phyloP scores from a whole-genome alignment of 2,113 vertebrate genomes.

The Etheostoma spectabile region DNA sequence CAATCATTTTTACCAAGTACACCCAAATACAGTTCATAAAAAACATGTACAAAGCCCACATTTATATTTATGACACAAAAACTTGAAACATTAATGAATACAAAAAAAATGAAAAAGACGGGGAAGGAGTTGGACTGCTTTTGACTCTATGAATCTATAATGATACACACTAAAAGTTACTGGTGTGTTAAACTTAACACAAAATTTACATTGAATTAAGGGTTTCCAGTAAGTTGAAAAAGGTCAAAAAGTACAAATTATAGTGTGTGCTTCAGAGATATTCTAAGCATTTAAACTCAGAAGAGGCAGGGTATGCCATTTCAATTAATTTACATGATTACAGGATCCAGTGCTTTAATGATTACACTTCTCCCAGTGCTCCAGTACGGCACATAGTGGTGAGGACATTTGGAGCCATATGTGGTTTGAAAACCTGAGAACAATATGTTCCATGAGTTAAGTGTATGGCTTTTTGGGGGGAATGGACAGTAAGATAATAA shows the following conservation, averaged over 20 bases:
- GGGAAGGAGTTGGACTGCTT: conserved; percentile 4
- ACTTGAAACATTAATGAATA: neutral
- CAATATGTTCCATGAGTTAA: conserved; percentile 42
- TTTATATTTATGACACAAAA: conserved; percentile 38
- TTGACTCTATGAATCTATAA: conserved; percentile 27
- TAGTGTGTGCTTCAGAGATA: conserved; percentile 15
- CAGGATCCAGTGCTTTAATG: conserved; percentile 34
- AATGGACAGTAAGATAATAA: conserved; percentile 34
- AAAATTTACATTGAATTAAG: conserved; percentile 4
- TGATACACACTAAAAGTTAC: conserved; percentile 6
- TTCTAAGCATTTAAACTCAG: conserved; percentile 14
- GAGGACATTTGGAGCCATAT: conserved; percentile 26
- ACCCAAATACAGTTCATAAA: conserved; percentile 27
- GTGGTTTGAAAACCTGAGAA: conserved; percentile 29
- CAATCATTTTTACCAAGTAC: conserved; percentile 48
- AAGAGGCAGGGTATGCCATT: conserved; percentile 12
- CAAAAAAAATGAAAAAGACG: neutral
- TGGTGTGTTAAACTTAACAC: conserved; percentile 9
- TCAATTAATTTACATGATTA: conserved; percentile 30
- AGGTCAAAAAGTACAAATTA: neutral
- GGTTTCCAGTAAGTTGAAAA: neutral
- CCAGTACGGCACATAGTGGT: conserved; percentile 6
- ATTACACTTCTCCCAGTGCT: conserved; percentile 29
- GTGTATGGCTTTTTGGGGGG: neutral
- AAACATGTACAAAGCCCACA: conserved; percentile 26